Conservation (phyloP, 2,797 vertebrate species). For the Acanthiza pusilla region DNA sequence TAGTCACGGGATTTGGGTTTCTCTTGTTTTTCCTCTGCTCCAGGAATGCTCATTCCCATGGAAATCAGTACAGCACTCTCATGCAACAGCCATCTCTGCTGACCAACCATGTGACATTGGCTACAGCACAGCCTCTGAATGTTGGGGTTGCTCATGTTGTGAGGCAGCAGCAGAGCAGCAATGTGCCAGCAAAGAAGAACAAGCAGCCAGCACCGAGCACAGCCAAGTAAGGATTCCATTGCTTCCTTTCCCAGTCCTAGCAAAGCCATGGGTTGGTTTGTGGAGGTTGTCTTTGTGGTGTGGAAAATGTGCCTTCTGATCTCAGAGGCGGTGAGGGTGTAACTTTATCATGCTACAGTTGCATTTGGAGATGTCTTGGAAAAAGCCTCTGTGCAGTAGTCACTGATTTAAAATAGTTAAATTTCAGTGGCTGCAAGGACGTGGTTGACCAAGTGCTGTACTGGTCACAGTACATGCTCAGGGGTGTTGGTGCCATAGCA, state of each 20-base stretch:
- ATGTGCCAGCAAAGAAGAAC: conserved; percentile 82
- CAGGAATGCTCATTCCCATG: conserved; percentile 84
- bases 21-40: not conserved
- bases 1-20: not conserved
- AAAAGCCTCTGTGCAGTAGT: not conserved
- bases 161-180: conserved; percentile 84
- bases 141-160: conserved; percentile 80
- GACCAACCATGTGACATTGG: conserved; percentile 79
- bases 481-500: not conserved
- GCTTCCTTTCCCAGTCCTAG: not conserved
- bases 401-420: not conserved
- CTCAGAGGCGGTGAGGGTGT: not conserved
- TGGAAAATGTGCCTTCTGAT: not conserved
- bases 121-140: conserved; percentile 81
- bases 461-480: not conserved
- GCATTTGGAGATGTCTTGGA: not conserved
- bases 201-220: conserved; percentile 79
- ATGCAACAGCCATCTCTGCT: conserved; percentile 85
- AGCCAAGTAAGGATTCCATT: conserved; percentile 79
- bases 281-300: not conserved
- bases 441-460: not conserved
- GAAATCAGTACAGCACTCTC: conserved; percentile 84
- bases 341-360: not conserved
- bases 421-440: not conserved
- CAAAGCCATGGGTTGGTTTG: not conserved